Evolutionary conservation across 1,140 invertebrate genomes (phyloP).

Genomic region (Polyergus mexicanus): DNA sequence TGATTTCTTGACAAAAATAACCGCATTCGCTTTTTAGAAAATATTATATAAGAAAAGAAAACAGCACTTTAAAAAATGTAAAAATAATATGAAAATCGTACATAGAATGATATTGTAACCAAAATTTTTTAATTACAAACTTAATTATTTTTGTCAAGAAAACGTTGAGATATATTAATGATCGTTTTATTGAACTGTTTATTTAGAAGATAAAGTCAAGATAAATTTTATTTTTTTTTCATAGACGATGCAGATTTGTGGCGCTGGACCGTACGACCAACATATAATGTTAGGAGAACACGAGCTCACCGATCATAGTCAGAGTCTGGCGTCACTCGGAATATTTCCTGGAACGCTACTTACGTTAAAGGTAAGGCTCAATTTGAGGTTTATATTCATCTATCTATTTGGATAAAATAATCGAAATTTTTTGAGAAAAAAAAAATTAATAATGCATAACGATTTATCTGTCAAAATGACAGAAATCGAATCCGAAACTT

Average conservation of each 20-base stretch:
- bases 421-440: no score
- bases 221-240: slow-evolving; percentile 56
- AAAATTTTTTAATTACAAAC: slow-evolving; percentile 12
- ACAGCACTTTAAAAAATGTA: background rate
- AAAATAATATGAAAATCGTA: background rate
- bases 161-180: background rate
- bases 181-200: slow-evolving; percentile 12
- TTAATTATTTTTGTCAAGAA: background rate
- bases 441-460: no score
- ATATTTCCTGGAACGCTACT: slow-evolving; percentile 83
- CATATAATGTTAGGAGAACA: slow-evolving; percentile 82
- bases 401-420: slow-evolving; percentile 3
- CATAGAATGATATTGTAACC: background rate
- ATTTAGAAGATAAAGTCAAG: background rate
- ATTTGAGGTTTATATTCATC: background rate
- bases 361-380: slow-evolving; percentile 81
- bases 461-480: background rate
- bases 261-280: slow-evolving; percentile 83
- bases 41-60: no score
- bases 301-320: slow-evolving; percentile 82
- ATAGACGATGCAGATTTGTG: slow-evolving; percentile 83
- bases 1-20: background rate
- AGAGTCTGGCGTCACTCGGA: slow-evolving; percentile 81
- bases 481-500: background rate
- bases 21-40: background rate